Evolutionary conservation across 2,113 vertebrate genomes (phyloP), one percentile per base, ranked within the genome.

Genomic region (Vulpes lagopus): DNA sequence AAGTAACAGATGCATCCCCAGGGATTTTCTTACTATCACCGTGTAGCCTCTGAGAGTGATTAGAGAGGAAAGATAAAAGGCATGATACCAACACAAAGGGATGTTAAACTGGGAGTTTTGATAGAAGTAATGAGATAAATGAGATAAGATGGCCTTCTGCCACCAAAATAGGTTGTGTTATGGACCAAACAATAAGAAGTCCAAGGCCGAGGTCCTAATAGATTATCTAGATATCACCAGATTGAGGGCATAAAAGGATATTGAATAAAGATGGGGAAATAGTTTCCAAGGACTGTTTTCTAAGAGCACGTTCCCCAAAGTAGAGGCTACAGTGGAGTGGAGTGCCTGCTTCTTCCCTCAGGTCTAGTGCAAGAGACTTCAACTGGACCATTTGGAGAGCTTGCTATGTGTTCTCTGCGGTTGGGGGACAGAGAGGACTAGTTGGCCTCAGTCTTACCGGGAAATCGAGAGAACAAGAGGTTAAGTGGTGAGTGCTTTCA

Each of bases 11-110:
- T 73, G 53, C 19, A 62, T 14, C 16, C 57, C n/a, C 90, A n/a
- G 35, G 3, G 80, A 3, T 90, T 97, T 93, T 90, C 23, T 85
- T 79, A 53, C 35, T 80, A 10, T 86, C 12, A 74, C 67, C 69
- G 79, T 23, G 11, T 76, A 30, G 81, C 32, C 35, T 81, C 51
- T 97, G 65, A 60, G 32, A 49, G 65, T 53, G 51, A 32, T 91
- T 81, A 65, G 51, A 91, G 95, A 92, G 15, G 57, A 80, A 95
- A 95, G 74, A 69, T 64, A 85, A 83, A 80, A 59, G 51, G 88
- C 49, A 6, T 53, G 20, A 30, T 60, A 67, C 20, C 43, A 62
- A 95, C 71, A 71, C 38, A 89, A 64, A 76, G 71, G 0, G 49
- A 87, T 71, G 55, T 81, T 87, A 91, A 90, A 59, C 19, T 62